Conservation (phyloP, 1,140 invertebrate species). For the Solenopsis fugax region DNA sequence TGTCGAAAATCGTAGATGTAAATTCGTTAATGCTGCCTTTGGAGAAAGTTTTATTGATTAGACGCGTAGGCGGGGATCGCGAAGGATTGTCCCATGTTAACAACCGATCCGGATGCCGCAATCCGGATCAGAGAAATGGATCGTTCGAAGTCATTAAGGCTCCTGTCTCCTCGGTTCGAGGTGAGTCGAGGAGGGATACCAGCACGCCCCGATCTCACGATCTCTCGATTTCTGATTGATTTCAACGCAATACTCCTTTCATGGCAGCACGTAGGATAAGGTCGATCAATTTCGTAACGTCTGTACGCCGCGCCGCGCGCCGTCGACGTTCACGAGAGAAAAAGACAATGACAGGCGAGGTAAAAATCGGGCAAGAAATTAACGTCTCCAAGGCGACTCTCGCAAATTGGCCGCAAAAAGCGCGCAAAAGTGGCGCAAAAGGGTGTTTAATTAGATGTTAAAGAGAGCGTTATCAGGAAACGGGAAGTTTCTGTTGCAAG, state of each 20-base stretch:
- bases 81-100: slow-evolving; percentile 5
- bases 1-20: not conserved
- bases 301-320: too few species aligned
- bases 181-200: slow-evolving; percentile 25
- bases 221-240: slow-evolving; percentile 59
- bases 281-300: slow-evolving; percentile 43
- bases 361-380: not conserved
- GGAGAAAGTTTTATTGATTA: slow-evolving; percentile 6
- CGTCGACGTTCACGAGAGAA: not conserved
- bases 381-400: not conserved
- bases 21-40: not conserved
- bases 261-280: slow-evolving; percentile 38
- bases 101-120: slow-evolving; percentile 5
- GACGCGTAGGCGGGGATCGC: not conserved
- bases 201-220: slow-evolving; percentile 68
- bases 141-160: slow-evolving; percentile 45
- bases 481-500: not conserved
- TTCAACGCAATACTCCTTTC: slow-evolving; percentile 54
- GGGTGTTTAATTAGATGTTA: not conserved
- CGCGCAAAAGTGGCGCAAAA: not conserved
- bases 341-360: not conserved
- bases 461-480: not conserved
- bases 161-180: slow-evolving; percentile 45
- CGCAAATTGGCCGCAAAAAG: not conserved
- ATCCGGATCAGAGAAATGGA: slow-evolving; percentile 35